Evolutionary conservation across 2,113 vertebrate genomes (phyloP).

Genomic region (Cygnus atratus): DNA sequence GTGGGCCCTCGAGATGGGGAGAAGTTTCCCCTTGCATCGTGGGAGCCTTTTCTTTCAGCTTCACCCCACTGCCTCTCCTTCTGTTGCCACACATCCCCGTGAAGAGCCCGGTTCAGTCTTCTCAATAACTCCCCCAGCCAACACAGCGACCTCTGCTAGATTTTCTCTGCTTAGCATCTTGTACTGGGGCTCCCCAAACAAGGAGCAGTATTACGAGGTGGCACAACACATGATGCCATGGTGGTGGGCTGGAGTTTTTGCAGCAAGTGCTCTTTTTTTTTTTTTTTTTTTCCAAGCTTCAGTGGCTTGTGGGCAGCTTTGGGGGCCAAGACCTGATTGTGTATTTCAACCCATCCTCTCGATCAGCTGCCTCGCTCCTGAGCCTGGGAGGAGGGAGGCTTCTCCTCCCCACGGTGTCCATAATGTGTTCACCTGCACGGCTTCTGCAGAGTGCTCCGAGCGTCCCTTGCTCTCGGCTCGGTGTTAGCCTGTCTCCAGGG

Average conservation of each 20-base stretch:
- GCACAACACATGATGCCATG: not conserved
- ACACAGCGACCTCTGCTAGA: not conserved
- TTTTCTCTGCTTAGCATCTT: not conserved
- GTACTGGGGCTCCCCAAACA: not conserved
- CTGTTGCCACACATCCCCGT: not conserved
- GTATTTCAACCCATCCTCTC: not conserved
- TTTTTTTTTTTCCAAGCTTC: not conserved
- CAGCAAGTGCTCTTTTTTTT: not conserved
- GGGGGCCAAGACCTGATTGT: not conserved
- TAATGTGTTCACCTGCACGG: not conserved
- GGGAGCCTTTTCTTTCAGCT: not conserved
- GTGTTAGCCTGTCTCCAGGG: slow-evolving; percentile 39
- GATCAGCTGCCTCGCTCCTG: not conserved
- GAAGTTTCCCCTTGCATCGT: not conserved
- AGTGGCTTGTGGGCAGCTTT: not conserved
- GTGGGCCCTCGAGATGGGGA: rapidly evolving
- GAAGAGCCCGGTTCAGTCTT: not conserved
- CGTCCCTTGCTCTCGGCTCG: not conserved
- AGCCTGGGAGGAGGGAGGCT: not conserved
- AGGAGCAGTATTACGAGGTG: not conserved
- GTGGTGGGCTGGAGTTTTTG: not conserved
- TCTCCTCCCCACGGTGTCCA: not conserved
- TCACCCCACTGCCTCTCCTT: not conserved
- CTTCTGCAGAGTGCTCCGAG: not conserved
- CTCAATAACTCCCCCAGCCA: not conserved